Evolutionary conservation across 1,140 invertebrate species (phyloP), one percentile per base, ranked within the genome.

Genomic region (Tribolium madens): DNA sequence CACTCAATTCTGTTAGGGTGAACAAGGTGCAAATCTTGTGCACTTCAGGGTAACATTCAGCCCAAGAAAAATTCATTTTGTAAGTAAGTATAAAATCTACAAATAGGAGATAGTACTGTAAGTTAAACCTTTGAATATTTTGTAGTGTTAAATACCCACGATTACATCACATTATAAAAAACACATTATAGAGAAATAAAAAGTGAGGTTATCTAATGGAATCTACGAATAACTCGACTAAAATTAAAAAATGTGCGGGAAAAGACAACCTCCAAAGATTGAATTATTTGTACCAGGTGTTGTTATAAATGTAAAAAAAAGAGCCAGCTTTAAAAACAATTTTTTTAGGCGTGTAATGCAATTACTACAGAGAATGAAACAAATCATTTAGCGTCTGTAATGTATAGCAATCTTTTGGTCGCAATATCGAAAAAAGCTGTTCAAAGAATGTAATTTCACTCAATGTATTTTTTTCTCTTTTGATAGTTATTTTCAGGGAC

Each of bases 251-350:
- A 76, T 83, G 82, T 79, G 76, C 70, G 14, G 88, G 88, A 73
- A 87, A 88, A 77, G 89, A 89, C 83, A 84, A 85, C 10, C 88
- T 89, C 80, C 87, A 89, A 80, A 84, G 89, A 53, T 87, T 90
- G 72, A 90, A 89, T 80, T 90, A 87, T 82, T 81, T 90, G n/a
- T 89, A 88, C 81, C 89, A 89, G 81, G 88, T 88, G 83, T 76
- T 81, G 69, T 21, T 15, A 33, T 13, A 64, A 60, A 5, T 60
- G 9, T 26, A 7, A 10, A 42, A 42, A 42, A 42, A 10, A 9
- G 7, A n/a, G 9, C 36, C 0, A 70, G 64, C 33, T 68, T 70
- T 76, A 80, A 64, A 69, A 57, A 12, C 57, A 5, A 4, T 79
- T 75, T 78, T 87, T 87, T 64, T 79, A 89, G 87, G 84, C 88